phyloP scores from a whole-genome alignment of 2,797 vertebrate species.

The Sylvia borin region DNA sequence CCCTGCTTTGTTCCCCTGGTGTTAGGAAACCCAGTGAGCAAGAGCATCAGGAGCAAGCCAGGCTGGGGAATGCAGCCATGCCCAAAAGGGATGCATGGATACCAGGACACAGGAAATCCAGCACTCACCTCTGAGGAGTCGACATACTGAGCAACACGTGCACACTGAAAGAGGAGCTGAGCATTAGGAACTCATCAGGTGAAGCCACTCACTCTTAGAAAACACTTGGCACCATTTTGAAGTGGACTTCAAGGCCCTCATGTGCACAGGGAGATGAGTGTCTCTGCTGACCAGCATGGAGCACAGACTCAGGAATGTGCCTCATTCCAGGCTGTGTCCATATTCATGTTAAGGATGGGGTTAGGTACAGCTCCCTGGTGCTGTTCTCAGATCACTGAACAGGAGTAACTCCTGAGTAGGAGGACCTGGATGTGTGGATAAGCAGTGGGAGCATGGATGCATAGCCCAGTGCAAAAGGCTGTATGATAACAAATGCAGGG shows the following conservation, averaged over 20 bases:
- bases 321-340: not conserved
- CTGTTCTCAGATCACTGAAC: not conserved
- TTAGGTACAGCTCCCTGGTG: not conserved
- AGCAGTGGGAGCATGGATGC: not conserved
- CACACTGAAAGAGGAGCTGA: conserved; percentile 77
- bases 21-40: conserved; percentile 33
- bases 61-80: not conserved
- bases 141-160: conserved; percentile 76
- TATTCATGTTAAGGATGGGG: not conserved
- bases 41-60: not conserved
- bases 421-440: not conserved
- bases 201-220: not conserved
- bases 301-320: not conserved
- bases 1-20: not conserved
- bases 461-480: not conserved
- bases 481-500: not conserved
- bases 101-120: not conserved
- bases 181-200: not conserved
- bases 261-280: not conserved
- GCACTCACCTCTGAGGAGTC: conserved; percentile 80
- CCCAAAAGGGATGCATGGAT: not conserved
- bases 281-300: not conserved
- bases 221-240: not conserved
- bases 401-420: not conserved
- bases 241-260: rapidly evolving